Percentiles rank a stretch among this genome's conserved stretches.
These are phyloP conservation scores for Eupeodes corollae DNA, from an alignment of 1,140 invertebrate species.

Conservation along the genomic window DNA sequence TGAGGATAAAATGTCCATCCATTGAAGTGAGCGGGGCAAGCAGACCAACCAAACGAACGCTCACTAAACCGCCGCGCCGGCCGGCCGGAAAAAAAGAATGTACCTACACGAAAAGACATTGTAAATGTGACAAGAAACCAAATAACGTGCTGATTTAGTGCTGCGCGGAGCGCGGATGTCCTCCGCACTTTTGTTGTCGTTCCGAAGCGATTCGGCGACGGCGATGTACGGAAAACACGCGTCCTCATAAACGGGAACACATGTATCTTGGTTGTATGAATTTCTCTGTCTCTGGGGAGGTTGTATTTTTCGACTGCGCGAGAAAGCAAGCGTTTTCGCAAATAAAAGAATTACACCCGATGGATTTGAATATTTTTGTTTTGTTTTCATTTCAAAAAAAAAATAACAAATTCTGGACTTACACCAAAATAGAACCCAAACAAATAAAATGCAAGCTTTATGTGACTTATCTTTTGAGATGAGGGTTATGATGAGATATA, in stretches of 20 bases:
- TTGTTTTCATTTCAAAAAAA: too few species aligned
- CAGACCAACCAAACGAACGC: too few species aligned
- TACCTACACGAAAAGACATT: not conserved
- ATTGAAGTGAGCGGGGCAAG: too few species aligned
- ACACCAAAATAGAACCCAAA: too few species aligned
- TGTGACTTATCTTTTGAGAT: too few species aligned
- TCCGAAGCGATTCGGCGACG: too few species aligned
- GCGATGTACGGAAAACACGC: not conserved
- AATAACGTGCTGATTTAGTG: constrained; percentile 2
- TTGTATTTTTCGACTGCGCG: not conserved
- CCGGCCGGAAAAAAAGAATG: not conserved
- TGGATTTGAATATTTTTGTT: not conserved
- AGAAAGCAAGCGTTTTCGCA: not conserved
- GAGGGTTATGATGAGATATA: too few species aligned
- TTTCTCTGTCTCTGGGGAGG: not conserved
- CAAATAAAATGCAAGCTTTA: too few species aligned
- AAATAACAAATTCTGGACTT: too few species aligned
- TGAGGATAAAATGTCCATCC: too few species aligned
- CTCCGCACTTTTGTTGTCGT: not conserved
- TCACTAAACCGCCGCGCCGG: too few species aligned
- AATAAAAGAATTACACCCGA: not conserved
- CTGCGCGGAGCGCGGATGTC: not conserved
- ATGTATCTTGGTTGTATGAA: not conserved
- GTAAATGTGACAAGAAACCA: constrained; percentile 3
- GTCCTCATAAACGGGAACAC: not conserved